phyloP scores from a whole-genome alignment of 2,113 vertebrate species.

The Varanus salvator region DNA sequence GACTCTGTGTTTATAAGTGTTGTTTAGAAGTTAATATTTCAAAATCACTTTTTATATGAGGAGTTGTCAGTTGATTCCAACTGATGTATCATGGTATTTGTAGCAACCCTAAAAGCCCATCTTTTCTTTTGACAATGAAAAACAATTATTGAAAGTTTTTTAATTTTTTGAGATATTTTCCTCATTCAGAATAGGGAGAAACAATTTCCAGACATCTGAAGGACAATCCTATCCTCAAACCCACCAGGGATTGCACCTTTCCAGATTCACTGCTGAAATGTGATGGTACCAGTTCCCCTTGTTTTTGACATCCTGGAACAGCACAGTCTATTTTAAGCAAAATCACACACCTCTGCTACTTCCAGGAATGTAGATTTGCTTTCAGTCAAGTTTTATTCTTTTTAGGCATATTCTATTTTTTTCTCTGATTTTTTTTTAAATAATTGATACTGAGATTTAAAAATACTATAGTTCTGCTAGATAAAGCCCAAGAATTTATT shows the following conservation, averaged over 20 bases:
- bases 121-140: neutral
- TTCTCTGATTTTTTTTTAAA: neutral
- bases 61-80: no score
- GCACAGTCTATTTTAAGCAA: no score
- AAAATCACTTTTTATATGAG: no score
- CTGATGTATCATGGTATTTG: neutral
- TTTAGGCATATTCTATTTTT: neutral
- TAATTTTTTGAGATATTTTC: neutral
- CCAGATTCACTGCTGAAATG: no score
- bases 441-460: neutral
- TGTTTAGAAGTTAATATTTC: neutral
- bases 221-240: no score
- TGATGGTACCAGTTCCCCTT: no score
- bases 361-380: no score
- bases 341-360: no score
- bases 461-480: neutral
- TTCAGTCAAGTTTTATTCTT: neutral
- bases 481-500: neutral
- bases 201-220: no score
- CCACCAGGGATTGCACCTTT: no score
- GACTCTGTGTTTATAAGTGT: neutral
- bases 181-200: neutral
- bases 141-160: neutral
- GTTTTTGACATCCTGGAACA: no score
- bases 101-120: neutral